phyloP scores from a whole-genome alignment of 2,888 invertebrate genomes.

The Silvanus unidentatus region DNA sequence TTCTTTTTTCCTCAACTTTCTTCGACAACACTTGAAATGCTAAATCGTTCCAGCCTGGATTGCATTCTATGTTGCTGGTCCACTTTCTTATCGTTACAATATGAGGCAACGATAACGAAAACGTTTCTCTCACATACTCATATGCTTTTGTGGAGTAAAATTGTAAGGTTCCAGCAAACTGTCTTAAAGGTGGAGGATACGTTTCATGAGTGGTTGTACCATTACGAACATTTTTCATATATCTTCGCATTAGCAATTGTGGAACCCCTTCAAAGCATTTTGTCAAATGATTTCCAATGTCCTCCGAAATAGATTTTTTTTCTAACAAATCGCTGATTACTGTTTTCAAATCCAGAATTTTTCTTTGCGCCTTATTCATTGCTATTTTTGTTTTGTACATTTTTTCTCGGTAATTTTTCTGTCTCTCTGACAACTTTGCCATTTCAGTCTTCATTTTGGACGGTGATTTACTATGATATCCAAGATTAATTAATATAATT shows the following conservation, averaged over 20 bases:
- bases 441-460: too few species aligned
- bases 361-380: too few species aligned
- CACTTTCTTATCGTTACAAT: slow-evolving; percentile 11
- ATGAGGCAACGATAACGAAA: slow-evolving; percentile 10
- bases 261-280: slow-evolving; percentile 4
- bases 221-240: slow-evolving; percentile 6
- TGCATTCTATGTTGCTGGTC: slow-evolving; percentile 6
- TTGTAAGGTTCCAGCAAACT: slow-evolving; percentile 13
- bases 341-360: too few species aligned
- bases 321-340: too few species aligned
- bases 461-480: too few species aligned
- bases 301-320: neutral
- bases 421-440: too few species aligned
- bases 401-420: too few species aligned
- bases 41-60: slow-evolving; percentile 6
- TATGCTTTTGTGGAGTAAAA: slow-evolving; percentile 16
- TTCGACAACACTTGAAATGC: slow-evolving; percentile 8
- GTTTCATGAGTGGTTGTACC: slow-evolving; percentile 2
- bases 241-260: slow-evolving; percentile 6
- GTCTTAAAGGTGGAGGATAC: slow-evolving; percentile 9
- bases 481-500: too few species aligned
- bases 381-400: too few species aligned
- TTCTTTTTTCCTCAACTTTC: slow-evolving; percentile 8
- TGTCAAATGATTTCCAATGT: neutral
- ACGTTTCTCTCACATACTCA: slow-evolving; percentile 11